Evolutionary conservation across 2,888 invertebrate species (phyloP), one percentile per base, ranked within the genome.

Genomic region (Volucella inanis): DNA sequence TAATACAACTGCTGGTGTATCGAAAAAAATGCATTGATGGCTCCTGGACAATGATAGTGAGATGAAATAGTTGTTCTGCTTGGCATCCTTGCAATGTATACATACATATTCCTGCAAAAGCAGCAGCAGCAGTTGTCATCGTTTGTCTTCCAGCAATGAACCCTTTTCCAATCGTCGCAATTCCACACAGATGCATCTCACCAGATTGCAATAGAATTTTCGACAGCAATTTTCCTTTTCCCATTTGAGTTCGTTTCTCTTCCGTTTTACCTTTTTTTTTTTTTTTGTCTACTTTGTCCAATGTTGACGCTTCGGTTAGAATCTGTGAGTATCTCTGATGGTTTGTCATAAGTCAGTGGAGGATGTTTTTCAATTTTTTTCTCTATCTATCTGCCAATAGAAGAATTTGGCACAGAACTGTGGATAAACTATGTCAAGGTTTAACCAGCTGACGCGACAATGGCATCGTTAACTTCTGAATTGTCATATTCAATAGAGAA

Each of bases 141-240:
- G 85, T 81, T 85, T 81, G 77, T 85, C 85, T 77, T 77, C 61
- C 50, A 85, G 50, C 81, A 76, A 85, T 76, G 76, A 81, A 67
- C 76, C 81, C 80, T 74, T 47, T 59, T 39, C 70, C 31, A 31
- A 31, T 31, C 57, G 52, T 55, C 52, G 49, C 68, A 72, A 74
- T 77, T 82, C 61, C 75, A 75, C 80, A 80, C 80, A 81, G 81
- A 85, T 85, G 81, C 81, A 85, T 61, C 31, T 31, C 77, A 71
- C 68, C 77, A 81, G 81, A 81, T 85, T 85, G 72, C 71, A 64
- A 72, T 85, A 49, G 81, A 81, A 68, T 62, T 85, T 77, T 83
- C 68, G 78, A 83, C 78, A 68, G 83, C 78, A 83, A 83, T 78
- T 76, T 71, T 43, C 31, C 49, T 55, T 62, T 76, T 50, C 38